Base-by-base conservation (phyloP, 2,888 invertebrate genomes). In the Gastrophysa polygoni region DNA sequence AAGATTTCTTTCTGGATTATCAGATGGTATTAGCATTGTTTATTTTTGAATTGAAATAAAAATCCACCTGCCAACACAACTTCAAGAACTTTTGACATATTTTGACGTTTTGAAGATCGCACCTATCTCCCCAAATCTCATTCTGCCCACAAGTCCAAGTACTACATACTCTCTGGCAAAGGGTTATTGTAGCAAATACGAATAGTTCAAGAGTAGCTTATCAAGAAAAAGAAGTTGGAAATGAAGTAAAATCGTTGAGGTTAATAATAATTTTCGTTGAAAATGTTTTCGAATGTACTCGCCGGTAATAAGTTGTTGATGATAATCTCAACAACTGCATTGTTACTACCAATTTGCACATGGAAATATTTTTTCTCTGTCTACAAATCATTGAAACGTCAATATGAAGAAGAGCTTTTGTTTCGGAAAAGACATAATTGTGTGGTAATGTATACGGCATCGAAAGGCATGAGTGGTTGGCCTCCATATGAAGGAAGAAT, bases 351-450 rank as follows among this genome's bases (percentile, higher is more conserved):
- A 0, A 56, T 64, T 29, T 73, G 66, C 47, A 59, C 72, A 2
- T 77, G 74, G 73, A 71, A 64, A 54, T 68, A 56, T 14, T 68
- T 74, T 16, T 73, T 71, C 51, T 56, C 58, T 18, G 70, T 60
- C 21, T 76, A 71, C 57, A 63, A 43, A 50, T 56, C 66, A 17
- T 54, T 71, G n/a, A 68, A 68, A 57, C 43, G 59, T 11, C 62
- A 72, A 32, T 72, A 70, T 28, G 65, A 72, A 52, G 61, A 71
- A 16, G 59, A 67, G 56, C 20, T 70, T 24, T 32, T 77, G 2
- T 75, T 75, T 61, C 52, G 72, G 20, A 52, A 72, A 58, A 69
- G 75, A 47, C 79, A 78, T 60, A 74, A 78, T 63, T 77, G 78
- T 71, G 73, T 77, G 11, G 71, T 79, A 8, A 77, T 71, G 62